Conservation (phyloP, 2,113 vertebrate genomes). For the Hyperoodon ampullatus region DNA sequence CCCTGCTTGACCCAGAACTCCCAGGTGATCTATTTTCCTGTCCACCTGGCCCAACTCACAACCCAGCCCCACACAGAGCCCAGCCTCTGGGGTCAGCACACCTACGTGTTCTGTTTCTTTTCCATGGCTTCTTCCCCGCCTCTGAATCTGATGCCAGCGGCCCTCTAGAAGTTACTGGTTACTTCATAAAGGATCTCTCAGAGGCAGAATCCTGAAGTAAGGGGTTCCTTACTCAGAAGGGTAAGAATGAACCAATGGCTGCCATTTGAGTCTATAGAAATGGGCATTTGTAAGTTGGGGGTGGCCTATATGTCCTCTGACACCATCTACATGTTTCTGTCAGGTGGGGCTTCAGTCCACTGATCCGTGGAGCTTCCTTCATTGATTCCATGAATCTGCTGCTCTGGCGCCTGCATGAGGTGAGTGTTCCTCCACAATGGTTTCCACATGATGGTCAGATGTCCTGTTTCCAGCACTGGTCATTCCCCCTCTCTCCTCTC, state of each 20-base stretch:
- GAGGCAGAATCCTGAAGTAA: background rate
- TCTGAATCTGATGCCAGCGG: background rate
- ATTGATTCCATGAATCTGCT: fast-evolving
- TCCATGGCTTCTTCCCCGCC: background rate
- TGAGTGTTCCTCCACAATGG: background rate
- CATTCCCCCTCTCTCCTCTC: background rate
- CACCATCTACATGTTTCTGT: background rate
- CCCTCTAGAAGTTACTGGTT: background rate
- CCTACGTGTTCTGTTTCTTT: background rate
- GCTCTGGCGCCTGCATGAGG: fast-evolving
- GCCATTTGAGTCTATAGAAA: background rate
- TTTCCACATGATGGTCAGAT: background rate
- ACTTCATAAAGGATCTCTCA: background rate
- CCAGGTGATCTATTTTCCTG: background rate
- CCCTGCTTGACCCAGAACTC: background rate
- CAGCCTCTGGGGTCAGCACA: background rate
- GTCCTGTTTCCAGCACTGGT: background rate
- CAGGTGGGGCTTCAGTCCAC: background rate
- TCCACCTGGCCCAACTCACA: background rate
- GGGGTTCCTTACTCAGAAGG: background rate
- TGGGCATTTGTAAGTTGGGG: background rate
- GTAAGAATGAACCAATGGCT: background rate
- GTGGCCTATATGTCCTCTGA: background rate
- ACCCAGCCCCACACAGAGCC: background rate
- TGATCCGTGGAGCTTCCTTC: background rate